Conservation (phyloP, 2,797 vertebrate species). For the Acrossocheilus wenchowensis region DNA sequence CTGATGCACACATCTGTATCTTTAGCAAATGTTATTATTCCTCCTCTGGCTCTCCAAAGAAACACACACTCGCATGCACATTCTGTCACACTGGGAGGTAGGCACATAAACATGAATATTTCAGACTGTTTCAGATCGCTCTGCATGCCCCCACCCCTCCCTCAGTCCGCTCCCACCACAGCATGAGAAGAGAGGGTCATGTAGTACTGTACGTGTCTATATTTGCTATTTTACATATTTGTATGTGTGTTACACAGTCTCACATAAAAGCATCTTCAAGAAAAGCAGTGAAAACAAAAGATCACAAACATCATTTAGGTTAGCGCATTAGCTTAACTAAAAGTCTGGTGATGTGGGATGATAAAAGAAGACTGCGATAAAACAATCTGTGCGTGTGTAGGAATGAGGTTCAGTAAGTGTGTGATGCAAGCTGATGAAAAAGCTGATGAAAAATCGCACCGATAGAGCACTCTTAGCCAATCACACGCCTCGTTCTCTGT, state of each 20-base stretch:
- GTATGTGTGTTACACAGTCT: background rate
- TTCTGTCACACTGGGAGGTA: slow-evolving; percentile 68
- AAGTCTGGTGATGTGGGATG: slow-evolving; percentile 25
- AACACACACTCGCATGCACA: slow-evolving; percentile 35
- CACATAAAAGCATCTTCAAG: slow-evolving; percentile 2
- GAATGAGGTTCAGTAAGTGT: slow-evolving; percentile 39
- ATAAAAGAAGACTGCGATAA: slow-evolving; percentile 21
- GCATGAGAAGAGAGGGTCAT: background rate
- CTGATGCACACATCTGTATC: slow-evolving; percentile 2
- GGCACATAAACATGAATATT: slow-evolving; percentile 79
- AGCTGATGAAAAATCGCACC: slow-evolving; percentile 53
- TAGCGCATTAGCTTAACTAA: slow-evolving; percentile 31
- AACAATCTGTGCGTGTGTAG: slow-evolving; percentile 28
- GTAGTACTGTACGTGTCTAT: slow-evolving; percentile 1
- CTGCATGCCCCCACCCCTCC: slow-evolving; percentile 56
- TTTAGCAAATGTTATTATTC: slow-evolving; percentile 10
- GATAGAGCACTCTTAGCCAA: slow-evolving; percentile 42
- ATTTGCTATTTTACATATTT: slow-evolving; percentile 3
- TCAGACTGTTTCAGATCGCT: slow-evolving; percentile 72
- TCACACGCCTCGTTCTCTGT: slow-evolving; percentile 26
- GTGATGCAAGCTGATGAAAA: slow-evolving; percentile 74
- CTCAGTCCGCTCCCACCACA: slow-evolving; percentile 20
- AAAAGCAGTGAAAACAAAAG: background rate
- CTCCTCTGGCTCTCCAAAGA: slow-evolving; percentile 16
- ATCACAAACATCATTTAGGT: slow-evolving; percentile 4